phyloP scores from a whole-genome alignment of 1,140 invertebrate species.

The Bemisia tabaci region DNA sequence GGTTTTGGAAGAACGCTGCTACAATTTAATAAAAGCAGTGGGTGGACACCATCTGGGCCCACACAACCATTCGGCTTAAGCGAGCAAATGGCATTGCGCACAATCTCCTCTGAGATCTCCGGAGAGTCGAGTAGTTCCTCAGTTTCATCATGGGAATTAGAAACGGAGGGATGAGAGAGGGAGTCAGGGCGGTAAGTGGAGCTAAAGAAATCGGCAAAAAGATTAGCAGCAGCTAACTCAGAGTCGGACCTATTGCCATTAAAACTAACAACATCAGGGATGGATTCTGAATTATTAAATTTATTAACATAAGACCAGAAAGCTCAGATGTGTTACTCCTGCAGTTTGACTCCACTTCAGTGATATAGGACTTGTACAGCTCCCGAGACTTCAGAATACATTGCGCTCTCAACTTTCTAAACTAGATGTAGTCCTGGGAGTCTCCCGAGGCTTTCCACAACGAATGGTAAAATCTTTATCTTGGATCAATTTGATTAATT shows the following conservation, averaged over 20 bases:
- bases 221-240: background rate
- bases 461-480: too few relatives aligned
- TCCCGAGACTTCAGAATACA: background rate
- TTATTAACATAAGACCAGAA: conserved; percentile 7
- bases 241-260: background rate
- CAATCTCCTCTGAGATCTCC: background rate
- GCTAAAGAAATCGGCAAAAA: background rate
- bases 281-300: background rate
- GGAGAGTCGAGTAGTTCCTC: background rate
- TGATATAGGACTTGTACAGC: background rate
- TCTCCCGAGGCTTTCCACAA: too few relatives aligned
- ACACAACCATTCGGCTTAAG: background rate
- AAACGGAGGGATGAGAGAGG: background rate
- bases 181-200: background rate
- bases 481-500: too few relatives aligned
- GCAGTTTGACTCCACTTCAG: background rate
- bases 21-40: conserved; percentile 5
- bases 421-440: background rate
- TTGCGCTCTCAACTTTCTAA: background rate
- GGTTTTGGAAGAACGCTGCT: background rate
- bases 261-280: background rate
- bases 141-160: background rate
- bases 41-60: conserved; percentile 7
- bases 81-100: background rate
- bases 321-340: background rate